A percentile compares a stretch with the other conserved stretches of the same genome.
Conservation (phyloP, 2,113 vertebrate genomes). For the Lontra canadensis region DNA sequence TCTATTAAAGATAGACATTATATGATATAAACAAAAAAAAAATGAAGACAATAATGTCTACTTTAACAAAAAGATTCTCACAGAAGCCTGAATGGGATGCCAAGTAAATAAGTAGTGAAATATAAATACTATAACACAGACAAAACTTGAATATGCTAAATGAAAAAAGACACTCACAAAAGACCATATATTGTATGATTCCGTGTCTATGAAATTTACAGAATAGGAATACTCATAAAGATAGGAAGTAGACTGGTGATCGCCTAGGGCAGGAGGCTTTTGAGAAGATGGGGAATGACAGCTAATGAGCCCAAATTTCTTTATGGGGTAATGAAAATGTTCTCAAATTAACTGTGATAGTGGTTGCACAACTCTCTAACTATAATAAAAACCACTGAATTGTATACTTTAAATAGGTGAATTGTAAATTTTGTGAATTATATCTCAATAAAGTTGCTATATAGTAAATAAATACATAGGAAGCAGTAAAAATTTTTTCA, state of each 20-base stretch:
- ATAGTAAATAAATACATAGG: not conserved
- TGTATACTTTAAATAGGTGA: not conserved
- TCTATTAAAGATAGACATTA: slow-evolving; percentile 33
- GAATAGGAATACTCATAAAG: not conserved
- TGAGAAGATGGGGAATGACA: not conserved
- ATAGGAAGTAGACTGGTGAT: not conserved
- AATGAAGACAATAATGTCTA: slow-evolving; percentile 29
- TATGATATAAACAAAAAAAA: not conserved
- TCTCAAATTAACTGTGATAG: not conserved
- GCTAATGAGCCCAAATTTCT: not conserved
- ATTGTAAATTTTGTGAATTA: not conserved
- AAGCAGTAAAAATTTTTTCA: not conserved
- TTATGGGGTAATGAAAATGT: not conserved
- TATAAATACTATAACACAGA: not conserved
- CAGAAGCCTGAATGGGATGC: not conserved
- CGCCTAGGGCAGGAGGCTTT: not conserved
- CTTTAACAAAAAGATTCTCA: not conserved
- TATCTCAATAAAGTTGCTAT: not conserved
- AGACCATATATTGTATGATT: not conserved
- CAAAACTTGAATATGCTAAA: not conserved
- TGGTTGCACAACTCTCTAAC: not conserved
- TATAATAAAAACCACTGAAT: not conserved
- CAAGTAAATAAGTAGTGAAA: not conserved
- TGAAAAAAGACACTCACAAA: not conserved
- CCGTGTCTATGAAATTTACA: not conserved